Evolutionary conservation across 2,888 invertebrate genomes (phyloP).

Genomic region (Tachystola acroxantha): DNA sequence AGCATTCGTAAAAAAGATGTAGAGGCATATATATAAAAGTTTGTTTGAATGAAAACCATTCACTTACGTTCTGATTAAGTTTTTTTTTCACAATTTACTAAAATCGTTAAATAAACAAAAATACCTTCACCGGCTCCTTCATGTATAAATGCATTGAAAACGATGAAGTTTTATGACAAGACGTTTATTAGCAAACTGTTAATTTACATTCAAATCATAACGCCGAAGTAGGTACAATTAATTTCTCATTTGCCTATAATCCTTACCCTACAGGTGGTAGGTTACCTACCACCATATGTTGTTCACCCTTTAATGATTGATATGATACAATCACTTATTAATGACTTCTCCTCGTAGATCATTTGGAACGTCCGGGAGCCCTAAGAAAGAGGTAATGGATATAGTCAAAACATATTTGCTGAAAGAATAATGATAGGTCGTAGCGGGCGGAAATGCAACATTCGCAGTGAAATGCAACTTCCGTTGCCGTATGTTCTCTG

Average conservation of each 20-base stretch:
- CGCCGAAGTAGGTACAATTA: too few species aligned
- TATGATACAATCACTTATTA: conserved; percentile 49
- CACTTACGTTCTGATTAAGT: too few species aligned
- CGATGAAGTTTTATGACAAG: too few species aligned
- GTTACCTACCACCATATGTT: conserved; percentile 35
- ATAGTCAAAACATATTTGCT: conserved; percentile 72
- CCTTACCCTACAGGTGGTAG: background rate
- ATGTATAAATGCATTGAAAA: too few species aligned
- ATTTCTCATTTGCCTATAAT: background rate
- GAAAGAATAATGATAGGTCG: conserved; percentile 67
- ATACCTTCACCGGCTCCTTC: too few species aligned
- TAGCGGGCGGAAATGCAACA: conserved; percentile 51
- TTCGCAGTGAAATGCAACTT: conserved; percentile 63
- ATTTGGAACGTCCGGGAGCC: conserved; percentile 38
- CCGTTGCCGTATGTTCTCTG: conserved; percentile 46
- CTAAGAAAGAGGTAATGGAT: conserved; percentile 47
- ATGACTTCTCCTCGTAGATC: conserved; percentile 34
- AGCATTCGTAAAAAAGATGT: too few species aligned
- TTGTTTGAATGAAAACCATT: background rate
- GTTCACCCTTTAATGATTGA: conserved; percentile 52
- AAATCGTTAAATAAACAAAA: too few species aligned
- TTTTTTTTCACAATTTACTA: too few species aligned
- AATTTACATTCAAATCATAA: too few species aligned
- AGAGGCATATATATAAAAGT: background rate
- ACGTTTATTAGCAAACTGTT: too few species aligned